Percentiles rank a stretch among this genome's conserved stretches.
Conservation (phyloP, 2,888 invertebrate species). For the Thera britannica region DNA sequence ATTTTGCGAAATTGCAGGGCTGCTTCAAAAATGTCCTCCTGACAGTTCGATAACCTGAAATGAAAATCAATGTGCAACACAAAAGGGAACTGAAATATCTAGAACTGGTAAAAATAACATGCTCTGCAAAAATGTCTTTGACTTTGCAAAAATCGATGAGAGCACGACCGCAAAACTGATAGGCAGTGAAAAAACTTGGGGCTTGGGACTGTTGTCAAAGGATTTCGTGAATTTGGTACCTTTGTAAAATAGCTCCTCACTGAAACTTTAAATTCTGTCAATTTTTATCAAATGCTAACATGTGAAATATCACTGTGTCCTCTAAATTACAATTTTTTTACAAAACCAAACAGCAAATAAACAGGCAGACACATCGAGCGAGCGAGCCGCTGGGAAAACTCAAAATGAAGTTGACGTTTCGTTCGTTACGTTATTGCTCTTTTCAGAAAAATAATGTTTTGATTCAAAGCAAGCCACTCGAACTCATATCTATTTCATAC, state of each 20-base stretch:
- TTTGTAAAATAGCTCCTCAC: conserved; percentile 29
- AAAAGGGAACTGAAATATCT: conserved; percentile 44
- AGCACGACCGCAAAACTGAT: conserved; percentile 40
- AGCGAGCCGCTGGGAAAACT: conserved; percentile 67
- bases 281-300: conserved; percentile 11
- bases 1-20: conserved; percentile 80
- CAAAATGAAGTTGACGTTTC: conserved; percentile 71
- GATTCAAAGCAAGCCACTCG: no score
- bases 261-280: conserved; percentile 1
- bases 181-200: conserved; percentile 35
- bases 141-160: conserved; percentile 47
- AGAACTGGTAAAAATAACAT: conserved; percentile 30
- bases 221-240: conserved; percentile 36
- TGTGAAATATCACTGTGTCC: conserved; percentile 3
- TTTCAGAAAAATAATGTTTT: no score
- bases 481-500: no score
- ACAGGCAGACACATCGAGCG: conserved; percentile 65
- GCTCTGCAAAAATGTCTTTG: conserved; percentile 36
- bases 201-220: conserved; percentile 29
- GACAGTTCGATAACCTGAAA: conserved; percentile 85
- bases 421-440: conserved; percentile 59
- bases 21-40: conserved; percentile 81
- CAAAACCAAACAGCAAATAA: conserved; percentile 61
- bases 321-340: conserved; percentile 40
- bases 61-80: conserved; percentile 75